Base-by-base conservation (phyloP, 2,888 invertebrate genomes). In the Hanleya hanleyi region DNA sequence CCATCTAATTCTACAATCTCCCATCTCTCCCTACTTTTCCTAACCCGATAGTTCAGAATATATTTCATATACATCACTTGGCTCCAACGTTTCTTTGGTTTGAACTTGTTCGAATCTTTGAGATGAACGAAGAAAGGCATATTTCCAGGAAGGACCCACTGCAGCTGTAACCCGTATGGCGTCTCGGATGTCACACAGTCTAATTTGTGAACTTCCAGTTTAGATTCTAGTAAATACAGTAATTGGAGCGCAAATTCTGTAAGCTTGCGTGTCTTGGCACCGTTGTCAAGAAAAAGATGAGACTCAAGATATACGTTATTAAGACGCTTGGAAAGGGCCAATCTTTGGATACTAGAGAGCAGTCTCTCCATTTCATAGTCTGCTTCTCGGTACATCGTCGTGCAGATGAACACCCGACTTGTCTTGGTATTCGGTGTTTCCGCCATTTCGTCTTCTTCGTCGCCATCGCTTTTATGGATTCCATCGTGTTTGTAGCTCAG, bases 301-400 rank as follows among this genome's bases (percentile, higher is more conserved):
- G 84, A 79, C 70, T 86, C 86, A 4, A 85, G 61, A 47, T 82
- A 78, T 4, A 85, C 74, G 29, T 78, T 75, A 7, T 74, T 50
- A 35, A 84, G 76, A 6, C 64, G 67, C 7, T 77, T 70, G 6
- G 83, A 80, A 18, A 69, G 67, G 0, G 83, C 79, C n/a, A 85
- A 51, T 51, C 78, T 73, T 15, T 75, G 74, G 6, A 86, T 67
- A 66, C 86, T 86, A 32, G 73, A 33, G 9, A 86, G 67, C 2
- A 85, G 77, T 18, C 84, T 71, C 41, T 80, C 81, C 86, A 86
- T 86, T 71, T 86, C 86, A 57, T 83, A 81, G 38, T 85, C 83
- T 0, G 86, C 82, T 69, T 86, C 86, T n/a, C 84, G 77, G 67
- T 84, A 85, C 86, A 86, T 85, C 1, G 86, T 86, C 1, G 86